Conservation (phyloP, 2,113 vertebrate species). For the Burhinus bistriatus region DNA sequence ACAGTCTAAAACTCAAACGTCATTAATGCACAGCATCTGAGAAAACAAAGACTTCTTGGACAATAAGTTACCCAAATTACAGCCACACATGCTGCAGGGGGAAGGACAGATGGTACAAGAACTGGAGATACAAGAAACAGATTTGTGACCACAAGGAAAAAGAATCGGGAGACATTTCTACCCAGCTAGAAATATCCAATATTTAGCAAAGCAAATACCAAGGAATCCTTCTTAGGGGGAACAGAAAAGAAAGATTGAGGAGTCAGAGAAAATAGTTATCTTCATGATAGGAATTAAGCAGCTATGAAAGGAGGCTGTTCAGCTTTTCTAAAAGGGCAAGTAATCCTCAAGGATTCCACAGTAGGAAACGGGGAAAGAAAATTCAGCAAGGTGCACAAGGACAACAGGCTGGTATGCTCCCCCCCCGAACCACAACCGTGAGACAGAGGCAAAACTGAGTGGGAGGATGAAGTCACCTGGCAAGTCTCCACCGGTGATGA, state of each 20-base stretch:
- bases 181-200: slow-evolving; percentile 43
- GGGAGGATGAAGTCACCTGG: slow-evolving; percentile 69
- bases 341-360: slow-evolving; percentile 19
- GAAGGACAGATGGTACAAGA: slow-evolving; percentile 65
- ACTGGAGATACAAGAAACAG: slow-evolving; percentile 62
- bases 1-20: background rate
- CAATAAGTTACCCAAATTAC: slow-evolving; percentile 64
- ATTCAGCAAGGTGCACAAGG: background rate
- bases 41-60: slow-evolving; percentile 65
- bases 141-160: slow-evolving; percentile 68
- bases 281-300: background rate
- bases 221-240: background rate
- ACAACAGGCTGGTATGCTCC: slow-evolving; percentile 48
- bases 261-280: background rate
- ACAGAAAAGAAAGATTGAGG: background rate
- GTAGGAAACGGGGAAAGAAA: background rate
- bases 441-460: slow-evolving; percentile 65
- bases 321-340: background rate
- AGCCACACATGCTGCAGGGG: slow-evolving; percentile 61
- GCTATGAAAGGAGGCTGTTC: slow-evolving; percentile 11
- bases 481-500: slow-evolving; percentile 64
- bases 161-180: slow-evolving; percentile 58
- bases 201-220: slow-evolving; percentile 41
- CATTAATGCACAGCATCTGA: slow-evolving; percentile 24
- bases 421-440: slow-evolving; percentile 24